phyloP scores from a whole-genome alignment of 1,140 invertebrate species.

The Anoplophora glabripennis region DNA sequence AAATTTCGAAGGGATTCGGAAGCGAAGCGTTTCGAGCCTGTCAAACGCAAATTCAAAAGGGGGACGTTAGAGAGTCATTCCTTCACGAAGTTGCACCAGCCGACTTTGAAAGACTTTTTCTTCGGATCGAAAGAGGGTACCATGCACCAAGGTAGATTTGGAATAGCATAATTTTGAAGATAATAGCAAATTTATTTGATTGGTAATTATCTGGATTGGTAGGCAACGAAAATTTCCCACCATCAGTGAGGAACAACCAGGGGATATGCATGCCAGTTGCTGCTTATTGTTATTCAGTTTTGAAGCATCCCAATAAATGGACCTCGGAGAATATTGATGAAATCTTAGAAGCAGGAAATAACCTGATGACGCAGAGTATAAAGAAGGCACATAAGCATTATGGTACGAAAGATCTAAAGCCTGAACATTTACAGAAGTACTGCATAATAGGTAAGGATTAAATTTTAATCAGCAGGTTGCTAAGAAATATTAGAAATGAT shows the following conservation, averaged over 20 bases:
- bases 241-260: slow-evolving; percentile 48
- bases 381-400: slow-evolving; percentile 31
- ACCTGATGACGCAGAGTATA: slow-evolving; percentile 45
- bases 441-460: slow-evolving; percentile 25
- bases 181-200: too few species aligned
- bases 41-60: slow-evolving; percentile 49
- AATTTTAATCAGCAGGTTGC: neutral
- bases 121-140: slow-evolving; percentile 38
- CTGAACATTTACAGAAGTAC: slow-evolving; percentile 35
- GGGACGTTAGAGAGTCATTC: slow-evolving; percentile 56
- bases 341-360: slow-evolving; percentile 52
- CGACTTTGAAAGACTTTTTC: slow-evolving; percentile 39
- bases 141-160: slow-evolving; percentile 37
- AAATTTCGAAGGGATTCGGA: slow-evolving; percentile 42
- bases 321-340: slow-evolving; percentile 53
- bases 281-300: slow-evolving; percentile 54
- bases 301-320: slow-evolving; percentile 56
- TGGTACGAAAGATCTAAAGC: slow-evolving; percentile 29
- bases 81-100: slow-evolving; percentile 50
- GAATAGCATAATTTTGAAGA: too few species aligned
- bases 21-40: slow-evolving; percentile 35
- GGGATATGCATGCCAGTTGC: slow-evolving; percentile 55
- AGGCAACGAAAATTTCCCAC: slow-evolving; percentile 35
- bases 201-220: neutral
- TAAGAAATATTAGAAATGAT: too few species aligned